phyloP scores from a whole-genome alignment of 2,888 invertebrate genomes.

The Drosophila nigricruria region DNA sequence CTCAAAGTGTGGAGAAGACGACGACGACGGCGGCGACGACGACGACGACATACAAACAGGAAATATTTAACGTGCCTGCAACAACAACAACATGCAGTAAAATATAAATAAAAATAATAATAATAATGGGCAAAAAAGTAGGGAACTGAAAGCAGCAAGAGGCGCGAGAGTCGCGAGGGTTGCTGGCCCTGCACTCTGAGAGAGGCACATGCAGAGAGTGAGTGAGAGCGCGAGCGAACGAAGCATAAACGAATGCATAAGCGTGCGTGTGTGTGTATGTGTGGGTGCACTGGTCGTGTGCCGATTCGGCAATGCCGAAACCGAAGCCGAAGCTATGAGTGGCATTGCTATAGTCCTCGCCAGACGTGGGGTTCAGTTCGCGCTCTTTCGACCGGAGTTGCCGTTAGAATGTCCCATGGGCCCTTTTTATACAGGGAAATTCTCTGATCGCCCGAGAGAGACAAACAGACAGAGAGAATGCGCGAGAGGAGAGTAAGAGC shows the following conservation, averaged over 20 bases:
- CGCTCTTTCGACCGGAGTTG: constrained; percentile 45
- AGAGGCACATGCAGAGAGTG: constrained; percentile 9
- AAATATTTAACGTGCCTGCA: constrained; percentile 81
- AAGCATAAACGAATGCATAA: constrained; percentile 31
- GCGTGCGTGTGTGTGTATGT: constrained; percentile 30
- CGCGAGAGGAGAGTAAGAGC: constrained; percentile 17
- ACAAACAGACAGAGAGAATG: constrained; percentile 11
- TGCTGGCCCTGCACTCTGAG: constrained; percentile 62
- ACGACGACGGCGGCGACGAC: constrained; percentile 28
- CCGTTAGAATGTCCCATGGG: constrained; percentile 68
- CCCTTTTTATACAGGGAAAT: constrained; percentile 70
- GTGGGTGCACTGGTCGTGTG: constrained; percentile 58
- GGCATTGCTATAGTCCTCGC: constrained; percentile 56
- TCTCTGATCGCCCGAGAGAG: constrained; percentile 51
- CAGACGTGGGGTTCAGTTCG: constrained; percentile 40
- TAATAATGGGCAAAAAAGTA: constrained; percentile 75
- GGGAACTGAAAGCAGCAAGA: constrained; percentile 58
- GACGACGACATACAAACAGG: constrained; percentile 74
- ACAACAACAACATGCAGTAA: constrained; percentile 64
- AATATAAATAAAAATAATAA: constrained; percentile 80
- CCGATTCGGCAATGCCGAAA: constrained; percentile 25
- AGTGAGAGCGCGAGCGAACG: constrained; percentile 30
- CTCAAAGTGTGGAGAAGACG: constrained; percentile 63
- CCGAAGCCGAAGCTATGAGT: constrained; percentile 30
- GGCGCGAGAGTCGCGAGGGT: constrained; percentile 48